phyloP scores from a whole-genome alignment of 2,888 invertebrate genomes.

The Macrophya alboannulata region DNA sequence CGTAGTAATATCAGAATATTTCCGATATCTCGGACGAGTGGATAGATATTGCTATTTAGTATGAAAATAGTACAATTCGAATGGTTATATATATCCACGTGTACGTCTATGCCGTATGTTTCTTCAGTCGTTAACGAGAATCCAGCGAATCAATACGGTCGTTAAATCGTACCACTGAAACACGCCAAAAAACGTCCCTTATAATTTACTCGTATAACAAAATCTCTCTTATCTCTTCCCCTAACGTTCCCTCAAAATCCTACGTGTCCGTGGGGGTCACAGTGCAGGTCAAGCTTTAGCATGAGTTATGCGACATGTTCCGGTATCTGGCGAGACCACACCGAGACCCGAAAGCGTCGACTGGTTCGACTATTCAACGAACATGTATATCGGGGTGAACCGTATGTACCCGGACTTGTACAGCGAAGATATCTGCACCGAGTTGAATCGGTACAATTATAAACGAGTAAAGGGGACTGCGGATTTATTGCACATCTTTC shows the following conservation, averaged over 20 bases:
- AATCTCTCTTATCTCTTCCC: background rate
- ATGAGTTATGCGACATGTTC: conserved; percentile 50
- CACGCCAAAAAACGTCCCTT: background rate
- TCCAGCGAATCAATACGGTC: background rate
- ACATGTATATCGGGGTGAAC: background rate
- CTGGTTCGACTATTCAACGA: background rate
- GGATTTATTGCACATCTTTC: background rate
- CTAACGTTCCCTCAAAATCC: background rate
- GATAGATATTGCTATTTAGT: conserved; percentile 67
- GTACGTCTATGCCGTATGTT: background rate
- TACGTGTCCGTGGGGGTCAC: background rate
- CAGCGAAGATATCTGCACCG: background rate
- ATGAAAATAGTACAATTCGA: conserved; percentile 15
- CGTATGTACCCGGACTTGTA: background rate
- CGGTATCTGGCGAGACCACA: conserved; percentile 49
- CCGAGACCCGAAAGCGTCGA: conserved; percentile 16
- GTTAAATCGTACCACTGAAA: background rate
- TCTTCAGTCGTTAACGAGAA: conserved; percentile 12
- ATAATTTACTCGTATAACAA: background rate
- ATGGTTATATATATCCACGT: no score
- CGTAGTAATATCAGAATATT: conserved; percentile 58
- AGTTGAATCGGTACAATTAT: background rate
- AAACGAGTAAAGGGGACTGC: background rate
- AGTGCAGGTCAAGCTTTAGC: conserved; percentile 9
- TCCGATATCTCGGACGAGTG: conserved; percentile 64